phyloP scores from a whole-genome alignment of 1,140 invertebrate genomes.

The Camponotus vicinus region DNA sequence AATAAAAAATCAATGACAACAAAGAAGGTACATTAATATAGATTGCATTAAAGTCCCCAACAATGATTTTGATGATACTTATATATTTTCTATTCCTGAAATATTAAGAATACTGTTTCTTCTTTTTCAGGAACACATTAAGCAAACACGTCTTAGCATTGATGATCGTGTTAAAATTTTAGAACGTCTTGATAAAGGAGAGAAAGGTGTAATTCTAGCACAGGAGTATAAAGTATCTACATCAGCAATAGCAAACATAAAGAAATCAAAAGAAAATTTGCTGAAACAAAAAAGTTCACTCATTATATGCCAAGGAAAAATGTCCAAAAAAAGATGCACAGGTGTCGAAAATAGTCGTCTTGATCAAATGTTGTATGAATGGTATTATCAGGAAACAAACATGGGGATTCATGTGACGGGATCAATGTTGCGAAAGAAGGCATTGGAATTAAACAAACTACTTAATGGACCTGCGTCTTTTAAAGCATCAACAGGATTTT shows the following conservation, averaged over 20 bases:
- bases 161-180: constrained; percentile 9
- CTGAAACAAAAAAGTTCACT: neutral
- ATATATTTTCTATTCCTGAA: neutral
- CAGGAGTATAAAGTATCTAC: neutral
- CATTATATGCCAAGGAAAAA: neutral
- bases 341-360: neutral
- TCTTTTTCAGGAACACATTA: neutral
- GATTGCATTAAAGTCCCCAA: neutral
- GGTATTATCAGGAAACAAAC: neutral
- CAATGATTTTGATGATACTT: neutral
- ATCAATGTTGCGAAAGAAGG: neutral
- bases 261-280: neutral
- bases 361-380: neutral
- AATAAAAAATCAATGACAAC: neutral
- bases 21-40: neutral
- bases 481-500: neutral
- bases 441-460: neutral
- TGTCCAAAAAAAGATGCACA: constrained; percentile 1
- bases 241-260: neutral
- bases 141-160: neutral
- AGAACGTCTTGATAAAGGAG: neutral
- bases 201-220: neutral
- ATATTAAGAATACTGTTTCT: neutral
- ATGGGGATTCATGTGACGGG: neutral
- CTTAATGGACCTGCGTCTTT: neutral